Conservation (phyloP, 2,797 vertebrate genomes). For the Myotis daubentonii region DNA sequence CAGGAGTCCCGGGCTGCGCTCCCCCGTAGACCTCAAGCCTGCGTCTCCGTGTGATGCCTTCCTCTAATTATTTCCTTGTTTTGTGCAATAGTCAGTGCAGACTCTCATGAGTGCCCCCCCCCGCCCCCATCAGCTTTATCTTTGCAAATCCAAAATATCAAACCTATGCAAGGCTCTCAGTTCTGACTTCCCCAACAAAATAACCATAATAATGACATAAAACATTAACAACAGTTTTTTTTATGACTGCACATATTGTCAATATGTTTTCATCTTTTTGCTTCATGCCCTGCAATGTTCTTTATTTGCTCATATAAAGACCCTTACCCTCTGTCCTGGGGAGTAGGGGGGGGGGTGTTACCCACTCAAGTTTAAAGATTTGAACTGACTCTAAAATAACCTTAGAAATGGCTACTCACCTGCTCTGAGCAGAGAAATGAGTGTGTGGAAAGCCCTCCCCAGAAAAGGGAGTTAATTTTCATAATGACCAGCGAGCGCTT, state of each 20-base stretch:
- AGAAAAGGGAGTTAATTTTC: neutral
- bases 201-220: neutral
- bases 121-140: too few species aligned
- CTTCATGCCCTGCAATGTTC: neutral
- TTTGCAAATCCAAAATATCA: neutral
- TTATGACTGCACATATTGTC: neutral
- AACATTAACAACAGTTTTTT: neutral
- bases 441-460: neutral
- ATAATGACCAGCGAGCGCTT: neutral
- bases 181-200: neutral
- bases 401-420: neutral
- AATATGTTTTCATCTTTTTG: neutral
- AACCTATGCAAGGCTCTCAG: neutral
- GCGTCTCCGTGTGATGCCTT: neutral
- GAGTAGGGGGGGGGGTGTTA: neutral
- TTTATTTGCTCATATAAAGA: slow-evolving; percentile 3
- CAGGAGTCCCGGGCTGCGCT: neutral
- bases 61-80: neutral
- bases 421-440: neutral
- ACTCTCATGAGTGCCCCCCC: accelerated
- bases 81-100: neutral
- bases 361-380: neutral
- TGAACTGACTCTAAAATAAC: neutral
- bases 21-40: neutral
- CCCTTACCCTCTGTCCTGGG: neutral